phyloP scores from a whole-genome alignment of 2,888 invertebrate genomes.

The Digitonthophagus gazella region DNA sequence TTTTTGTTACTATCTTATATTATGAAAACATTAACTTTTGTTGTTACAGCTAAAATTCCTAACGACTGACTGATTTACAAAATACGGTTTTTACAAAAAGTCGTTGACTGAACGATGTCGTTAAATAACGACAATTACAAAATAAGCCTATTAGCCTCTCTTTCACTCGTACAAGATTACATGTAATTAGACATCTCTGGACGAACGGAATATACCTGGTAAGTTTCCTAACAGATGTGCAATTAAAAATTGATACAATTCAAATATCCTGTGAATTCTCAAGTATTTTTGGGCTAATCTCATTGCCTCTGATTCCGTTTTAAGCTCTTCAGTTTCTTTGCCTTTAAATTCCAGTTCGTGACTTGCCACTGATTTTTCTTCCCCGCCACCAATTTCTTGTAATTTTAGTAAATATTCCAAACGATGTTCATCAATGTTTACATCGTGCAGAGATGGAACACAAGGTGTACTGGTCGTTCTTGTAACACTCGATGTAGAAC shows the following conservation, averaged over 20 bases:
- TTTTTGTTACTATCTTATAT: no score
- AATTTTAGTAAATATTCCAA: conserved; percentile 44
- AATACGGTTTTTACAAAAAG: no score
- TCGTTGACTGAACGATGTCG: no score
- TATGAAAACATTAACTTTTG: no score
- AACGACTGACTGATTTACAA: no score
- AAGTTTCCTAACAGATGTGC: conserved; percentile 49
- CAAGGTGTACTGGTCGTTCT: conserved; percentile 1
- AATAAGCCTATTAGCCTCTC: no score
- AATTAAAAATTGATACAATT: conserved; percentile 52
- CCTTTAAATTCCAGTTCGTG: conserved; percentile 23
- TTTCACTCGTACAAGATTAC: conserved; percentile 6
- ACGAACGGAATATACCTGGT: conserved; percentile 41
- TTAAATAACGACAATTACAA: no score
- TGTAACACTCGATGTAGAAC: not conserved
- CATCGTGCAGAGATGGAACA: not conserved
- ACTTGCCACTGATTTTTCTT: conserved; percentile 23
- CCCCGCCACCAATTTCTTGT: conserved; percentile 29
- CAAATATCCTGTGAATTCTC: conserved; percentile 47
- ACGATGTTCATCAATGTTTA: conserved; percentile 22
- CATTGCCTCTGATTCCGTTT: conserved; percentile 39
- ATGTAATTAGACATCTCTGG: not conserved
- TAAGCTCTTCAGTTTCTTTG: conserved; percentile 25
- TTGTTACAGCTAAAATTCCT: no score
- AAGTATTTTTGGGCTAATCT: conserved; percentile 48